phyloP scores from a whole-genome alignment of 1,140 invertebrate genomes.

The Pinna nobilis region DNA sequence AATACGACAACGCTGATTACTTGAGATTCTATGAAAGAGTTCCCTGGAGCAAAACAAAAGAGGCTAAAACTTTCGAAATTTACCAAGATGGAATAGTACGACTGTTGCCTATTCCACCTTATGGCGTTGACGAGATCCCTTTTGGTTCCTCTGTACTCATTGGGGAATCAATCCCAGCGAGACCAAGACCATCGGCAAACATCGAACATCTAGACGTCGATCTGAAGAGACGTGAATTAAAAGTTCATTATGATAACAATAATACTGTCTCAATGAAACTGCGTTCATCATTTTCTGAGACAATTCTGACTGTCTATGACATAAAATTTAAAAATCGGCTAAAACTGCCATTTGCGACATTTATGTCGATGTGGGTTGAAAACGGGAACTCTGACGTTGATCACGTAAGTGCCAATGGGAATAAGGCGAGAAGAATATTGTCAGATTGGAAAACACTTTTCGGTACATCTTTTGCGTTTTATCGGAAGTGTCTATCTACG shows the following conservation, averaged over 20 bases:
- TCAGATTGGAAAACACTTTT: constrained; percentile 28
- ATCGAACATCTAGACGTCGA: constrained; percentile 45
- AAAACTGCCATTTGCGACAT: constrained; percentile 49
- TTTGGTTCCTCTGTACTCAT: constrained; percentile 63
- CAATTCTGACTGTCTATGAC: constrained; percentile 35
- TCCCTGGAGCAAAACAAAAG: constrained; percentile 38
- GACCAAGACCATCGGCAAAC: constrained; percentile 44
- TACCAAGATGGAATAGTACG: constrained; percentile 61
- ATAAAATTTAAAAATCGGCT: constrained; percentile 22
- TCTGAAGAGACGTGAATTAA: constrained; percentile 29
- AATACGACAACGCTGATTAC: constrained; percentile 35
- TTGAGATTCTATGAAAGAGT: constrained; percentile 44
- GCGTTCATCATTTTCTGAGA: constrained; percentile 35
- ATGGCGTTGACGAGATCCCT: constrained; percentile 63
- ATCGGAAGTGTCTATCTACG: constrained; percentile 59
- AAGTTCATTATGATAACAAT: constrained; percentile 47
- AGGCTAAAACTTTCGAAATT: constrained; percentile 57
- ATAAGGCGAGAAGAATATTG: constrained; percentile 28
- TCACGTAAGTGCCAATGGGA: constrained; percentile 50
- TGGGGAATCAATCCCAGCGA: constrained; percentile 46
- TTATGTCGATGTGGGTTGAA: constrained; percentile 59
- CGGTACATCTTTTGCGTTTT: constrained; percentile 55
- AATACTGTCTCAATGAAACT: constrained; percentile 36
- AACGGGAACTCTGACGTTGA: constrained; percentile 60
- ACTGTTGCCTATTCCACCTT: constrained; percentile 51